Conservation (phyloP, 2,888 invertebrate genomes). For the Campoletis raptor region DNA sequence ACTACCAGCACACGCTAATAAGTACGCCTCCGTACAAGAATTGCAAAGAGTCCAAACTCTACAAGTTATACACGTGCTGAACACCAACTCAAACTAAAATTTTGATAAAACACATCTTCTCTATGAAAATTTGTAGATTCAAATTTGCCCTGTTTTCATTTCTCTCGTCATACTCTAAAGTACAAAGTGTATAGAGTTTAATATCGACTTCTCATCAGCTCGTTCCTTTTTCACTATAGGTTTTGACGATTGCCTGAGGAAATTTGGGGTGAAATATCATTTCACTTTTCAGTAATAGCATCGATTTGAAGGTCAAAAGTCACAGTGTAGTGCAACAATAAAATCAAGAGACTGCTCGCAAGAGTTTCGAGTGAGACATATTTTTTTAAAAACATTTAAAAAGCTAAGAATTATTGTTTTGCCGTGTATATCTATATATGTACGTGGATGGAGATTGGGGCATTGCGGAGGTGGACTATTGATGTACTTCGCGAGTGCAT, state of each 20-base stretch:
- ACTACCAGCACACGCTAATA: conserved; percentile 50
- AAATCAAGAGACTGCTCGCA: no score
- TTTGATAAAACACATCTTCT: conserved; percentile 6
- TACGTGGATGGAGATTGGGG: conserved; percentile 23
- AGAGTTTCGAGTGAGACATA: neutral
- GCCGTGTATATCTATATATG: neutral
- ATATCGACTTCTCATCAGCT: neutral
- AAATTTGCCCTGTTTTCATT: neutral
- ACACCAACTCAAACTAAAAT: conserved; percentile 39
- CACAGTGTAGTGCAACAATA: neutral
- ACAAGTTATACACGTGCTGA: conserved; percentile 6
- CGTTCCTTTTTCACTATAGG: neutral
- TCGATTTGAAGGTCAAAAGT: neutral
- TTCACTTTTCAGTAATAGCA: neutral
- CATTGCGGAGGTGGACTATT: conserved; percentile 42
- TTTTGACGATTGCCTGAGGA: neutral
- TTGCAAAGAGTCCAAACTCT: conserved; percentile 46
- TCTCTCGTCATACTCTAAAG: neutral
- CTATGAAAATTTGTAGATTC: conserved; percentile 18
- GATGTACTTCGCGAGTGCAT: conserved; percentile 64
- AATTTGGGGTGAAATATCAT: conserved; percentile 18
- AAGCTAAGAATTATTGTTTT: neutral
- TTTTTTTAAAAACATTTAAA: neutral
- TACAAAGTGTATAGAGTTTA: neutral
- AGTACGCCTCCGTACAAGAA: conserved; percentile 44